phyloP scores from a whole-genome alignment of 2,113 vertebrate species.

The Esox niger region DNA sequence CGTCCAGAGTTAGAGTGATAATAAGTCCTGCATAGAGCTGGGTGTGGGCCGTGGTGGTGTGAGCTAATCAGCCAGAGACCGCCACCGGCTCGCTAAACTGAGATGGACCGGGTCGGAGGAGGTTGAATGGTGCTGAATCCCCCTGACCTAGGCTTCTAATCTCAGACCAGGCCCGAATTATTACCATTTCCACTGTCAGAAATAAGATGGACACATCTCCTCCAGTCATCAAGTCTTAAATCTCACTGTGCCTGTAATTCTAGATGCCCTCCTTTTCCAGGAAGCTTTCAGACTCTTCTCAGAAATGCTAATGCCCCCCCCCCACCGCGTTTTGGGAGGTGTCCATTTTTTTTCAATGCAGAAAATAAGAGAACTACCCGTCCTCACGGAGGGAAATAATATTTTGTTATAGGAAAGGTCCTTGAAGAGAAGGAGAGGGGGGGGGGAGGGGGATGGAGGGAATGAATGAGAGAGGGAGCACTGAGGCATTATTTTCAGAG shows the following conservation, averaged over 20 bases:
- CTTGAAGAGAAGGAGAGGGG: conserved; percentile 32
- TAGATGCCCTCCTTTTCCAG: conserved; percentile 14
- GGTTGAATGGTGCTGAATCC: too few relatives aligned
- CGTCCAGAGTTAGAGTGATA: too few relatives aligned
- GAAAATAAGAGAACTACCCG: conserved; percentile 23
- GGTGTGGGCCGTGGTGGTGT: too few relatives aligned
- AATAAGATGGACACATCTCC: not conserved
- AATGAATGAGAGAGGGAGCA: not conserved
- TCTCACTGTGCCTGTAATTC: not conserved
- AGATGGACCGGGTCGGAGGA: too few relatives aligned
- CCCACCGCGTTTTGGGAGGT: conserved; percentile 4
- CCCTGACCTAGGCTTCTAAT: too few relatives aligned
- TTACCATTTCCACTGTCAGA: too few relatives aligned
- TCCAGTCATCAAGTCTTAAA: too few relatives aligned
- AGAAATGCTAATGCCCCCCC: conserved; percentile 8
- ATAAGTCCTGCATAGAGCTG: too few relatives aligned
- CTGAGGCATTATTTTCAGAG: not conserved
- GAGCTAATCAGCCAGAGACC: too few relatives aligned
- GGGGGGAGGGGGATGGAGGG: not conserved
- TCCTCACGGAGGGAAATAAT: conserved; percentile 24
- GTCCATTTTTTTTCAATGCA: conserved; percentile 47
- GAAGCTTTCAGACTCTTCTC: not conserved
- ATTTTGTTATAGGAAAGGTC: conserved; percentile 47
- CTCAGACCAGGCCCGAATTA: too few relatives aligned
- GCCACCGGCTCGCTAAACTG: too few relatives aligned